Base-by-base conservation (phyloP, 2,888 invertebrate genomes). In the Leuctra nigra region DNA sequence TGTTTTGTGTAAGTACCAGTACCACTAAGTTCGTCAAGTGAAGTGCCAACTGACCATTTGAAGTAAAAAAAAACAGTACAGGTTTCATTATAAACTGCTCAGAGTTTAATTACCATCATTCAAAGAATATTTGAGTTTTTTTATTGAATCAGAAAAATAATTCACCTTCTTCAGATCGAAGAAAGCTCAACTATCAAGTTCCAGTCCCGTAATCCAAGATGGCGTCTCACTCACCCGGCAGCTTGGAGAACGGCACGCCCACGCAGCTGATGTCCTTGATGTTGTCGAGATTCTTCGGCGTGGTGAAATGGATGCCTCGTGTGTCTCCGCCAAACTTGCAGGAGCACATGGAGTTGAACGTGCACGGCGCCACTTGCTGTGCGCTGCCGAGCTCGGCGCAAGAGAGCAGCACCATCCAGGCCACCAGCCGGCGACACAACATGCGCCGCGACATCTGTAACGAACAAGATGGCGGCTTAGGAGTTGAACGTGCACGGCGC, bases 181-280 rank as follows among this genome's bases (percentile, higher is more conserved):
- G n/a, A n/a, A n/a, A n/a, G n/a, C n/a, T n/a, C n/a, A n/a, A n/a
- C n/a, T n/a, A n/a, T n/a, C n/a, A n/a, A n/a, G n/a, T n/a, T n/a
- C n/a, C n/a, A n/a, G n/a, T n/a, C n/a, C n/a, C n/a, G n/a, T n/a
- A n/a, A n/a, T n/a, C n/a, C n/a, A n/a, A n/a, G n/a, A n/a, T n/a
- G n/a, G n/a, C n/a, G n/a, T n/a, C n/a, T n/a, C n/a, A n/a, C 70
- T 65, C 74, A 84, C 85, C 84, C 73, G 86, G 85, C 68, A 85
- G 82, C 68, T 82, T 79, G 66, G 83, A 84, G 65, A 86, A 78
- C n/a, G 84, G 83, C 59, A 85, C 83, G 35, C 83, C 84, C 64
- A 82, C 78, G 69, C 86, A 86, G 66, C 81, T 83, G 74, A 85
- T 81, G 56, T 74, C 73, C 69, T 83, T 55, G 22, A 61, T 56